Conservation (phyloP, 2,797 vertebrate genomes). For the Dicrostonyx torquatus region DNA sequence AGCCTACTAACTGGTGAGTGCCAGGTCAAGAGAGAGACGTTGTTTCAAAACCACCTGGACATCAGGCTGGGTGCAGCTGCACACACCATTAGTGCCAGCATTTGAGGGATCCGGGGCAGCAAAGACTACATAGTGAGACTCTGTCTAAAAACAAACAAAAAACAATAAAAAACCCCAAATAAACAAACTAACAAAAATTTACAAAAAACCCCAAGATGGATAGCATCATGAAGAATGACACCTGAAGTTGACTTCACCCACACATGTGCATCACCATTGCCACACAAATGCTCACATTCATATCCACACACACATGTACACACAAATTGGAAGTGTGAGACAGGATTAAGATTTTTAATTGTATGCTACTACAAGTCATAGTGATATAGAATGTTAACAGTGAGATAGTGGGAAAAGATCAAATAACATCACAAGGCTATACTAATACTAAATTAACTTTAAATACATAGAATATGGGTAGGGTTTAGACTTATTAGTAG, state of each 20-base stretch:
- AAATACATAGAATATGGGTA: neutral
- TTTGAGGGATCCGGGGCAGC: neutral
- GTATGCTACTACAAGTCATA: neutral
- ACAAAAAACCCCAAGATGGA: neutral
- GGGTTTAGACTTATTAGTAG: too few species aligned
- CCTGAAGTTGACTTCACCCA: neutral
- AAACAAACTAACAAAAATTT: neutral
- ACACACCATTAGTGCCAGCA: neutral
- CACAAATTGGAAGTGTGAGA: neutral
- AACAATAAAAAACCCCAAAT: neutral
- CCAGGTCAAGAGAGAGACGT: neutral
- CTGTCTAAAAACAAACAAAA: too few species aligned
- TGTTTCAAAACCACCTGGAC: neutral
- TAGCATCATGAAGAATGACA: neutral
- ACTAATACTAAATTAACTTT: constrained; percentile 12
- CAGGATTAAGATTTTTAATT: neutral
- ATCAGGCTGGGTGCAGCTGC: neutral
- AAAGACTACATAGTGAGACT: too few species aligned
- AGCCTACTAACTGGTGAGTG: neutral
- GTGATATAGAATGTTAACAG: neutral
- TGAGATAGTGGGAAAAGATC: neutral
- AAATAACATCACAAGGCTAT: neutral
- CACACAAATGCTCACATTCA: neutral
- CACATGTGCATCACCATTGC: neutral
- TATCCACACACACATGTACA: neutral